A percentile compares a stretch with the other conserved stretches of the same genome.
Evolutionary conservation across 2,113 vertebrate species (phyloP).

Genomic region (Platichthys flesus): DNA sequence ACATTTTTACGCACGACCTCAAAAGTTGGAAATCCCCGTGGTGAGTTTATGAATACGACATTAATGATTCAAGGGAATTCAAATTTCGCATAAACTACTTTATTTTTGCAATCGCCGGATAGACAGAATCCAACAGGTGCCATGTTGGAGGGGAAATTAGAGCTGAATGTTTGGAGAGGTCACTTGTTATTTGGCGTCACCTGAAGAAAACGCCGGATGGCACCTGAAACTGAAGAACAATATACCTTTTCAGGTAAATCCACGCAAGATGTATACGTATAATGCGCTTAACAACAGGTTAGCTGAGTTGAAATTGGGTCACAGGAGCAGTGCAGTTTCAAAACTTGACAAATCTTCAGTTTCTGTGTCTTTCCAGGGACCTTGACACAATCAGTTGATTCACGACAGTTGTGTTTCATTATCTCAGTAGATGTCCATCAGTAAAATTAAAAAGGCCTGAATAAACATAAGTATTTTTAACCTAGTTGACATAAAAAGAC

Average conservation of each 20-base stretch:
- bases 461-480: background rate
- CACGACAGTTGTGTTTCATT: background rate
- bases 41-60: conserved; percentile 29
- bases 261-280: background rate
- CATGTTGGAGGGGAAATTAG: background rate
- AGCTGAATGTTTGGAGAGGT: no score
- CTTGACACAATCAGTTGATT: conserved; percentile 9
- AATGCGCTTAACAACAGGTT: background rate
- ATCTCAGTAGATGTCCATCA: background rate
- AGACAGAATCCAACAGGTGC: background rate
- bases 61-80: background rate
- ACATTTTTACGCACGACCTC: background rate
- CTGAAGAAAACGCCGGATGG: background rate
- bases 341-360: background rate
- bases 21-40: conserved; percentile 18
- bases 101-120: background rate
- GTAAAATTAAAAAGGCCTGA: background rate
- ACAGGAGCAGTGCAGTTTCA: background rate
- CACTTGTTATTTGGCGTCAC: background rate
- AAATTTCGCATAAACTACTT: background rate
- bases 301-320: background rate
- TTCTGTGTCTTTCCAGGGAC: background rate
- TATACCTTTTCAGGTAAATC: background rate
- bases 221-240: background rate
- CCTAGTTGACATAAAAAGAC: background rate